These are phyloP conservation scores for Notodonta ziczac DNA, from an alignment of 2,888 invertebrate species.

Conservation along the genomic window DNA sequence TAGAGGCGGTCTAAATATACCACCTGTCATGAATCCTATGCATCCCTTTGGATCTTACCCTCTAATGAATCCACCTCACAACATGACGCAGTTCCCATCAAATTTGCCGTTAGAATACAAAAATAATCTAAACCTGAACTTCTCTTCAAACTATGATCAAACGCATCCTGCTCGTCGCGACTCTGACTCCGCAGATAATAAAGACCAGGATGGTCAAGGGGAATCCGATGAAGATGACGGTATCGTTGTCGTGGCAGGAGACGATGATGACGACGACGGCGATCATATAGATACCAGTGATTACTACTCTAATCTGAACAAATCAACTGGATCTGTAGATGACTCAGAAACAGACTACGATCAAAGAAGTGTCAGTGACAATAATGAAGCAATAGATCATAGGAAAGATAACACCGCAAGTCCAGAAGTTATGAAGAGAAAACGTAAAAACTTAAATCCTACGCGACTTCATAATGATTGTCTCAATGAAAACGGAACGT, in stretches of 20 bases:
- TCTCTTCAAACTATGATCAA: conserved; percentile 62
- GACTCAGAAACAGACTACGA: conserved; percentile 77
- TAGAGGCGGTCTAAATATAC: conserved; percentile 85
- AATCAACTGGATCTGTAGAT: conserved; percentile 70
- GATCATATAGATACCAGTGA: conserved; percentile 81
- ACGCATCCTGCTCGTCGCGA: conserved; percentile 69
- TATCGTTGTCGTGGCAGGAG: conserved; percentile 91
- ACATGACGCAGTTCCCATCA: conserved; percentile 84
- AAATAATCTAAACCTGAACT: conserved; percentile 70
- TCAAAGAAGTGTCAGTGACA: conserved; percentile 73
- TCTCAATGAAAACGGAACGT: conserved; percentile 46
- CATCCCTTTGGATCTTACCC: conserved; percentile 92
- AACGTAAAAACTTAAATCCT: conserved; percentile 95
- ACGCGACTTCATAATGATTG: conserved; percentile 88
- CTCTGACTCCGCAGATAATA: conserved; percentile 74
- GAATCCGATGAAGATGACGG: conserved; percentile 90
- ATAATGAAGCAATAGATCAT: conserved; percentile 64
- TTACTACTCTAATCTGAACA: conserved; percentile 72
- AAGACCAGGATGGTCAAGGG: conserved; percentile 86
- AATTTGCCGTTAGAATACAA: conserved; percentile 81
- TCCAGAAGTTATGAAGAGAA: conserved; percentile 89
- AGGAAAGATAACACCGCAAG: conserved; percentile 80
- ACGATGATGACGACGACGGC: conserved; percentile 89
- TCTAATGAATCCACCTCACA: conserved; percentile 88
- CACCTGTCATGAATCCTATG: conserved; percentile 88